Base-by-base conservation (phyloP, 1,140 invertebrate species). In the Zaprionus ornatus region DNA sequence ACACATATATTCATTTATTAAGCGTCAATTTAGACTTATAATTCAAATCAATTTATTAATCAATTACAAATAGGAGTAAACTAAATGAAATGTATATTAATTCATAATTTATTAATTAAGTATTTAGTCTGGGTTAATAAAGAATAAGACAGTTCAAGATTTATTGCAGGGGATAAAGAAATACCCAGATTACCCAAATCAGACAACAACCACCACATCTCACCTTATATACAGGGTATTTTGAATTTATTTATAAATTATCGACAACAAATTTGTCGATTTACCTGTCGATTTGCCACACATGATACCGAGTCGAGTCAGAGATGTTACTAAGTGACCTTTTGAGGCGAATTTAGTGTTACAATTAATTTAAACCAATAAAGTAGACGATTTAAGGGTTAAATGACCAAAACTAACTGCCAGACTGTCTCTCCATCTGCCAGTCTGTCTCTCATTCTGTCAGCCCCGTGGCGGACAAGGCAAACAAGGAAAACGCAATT, bases 281-380 rank as follows among this genome's bases (percentile, higher is more conserved):
- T 42, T 27, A 45, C 48, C 12, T 37, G 35, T 54, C 12, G 55
- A 29, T 32, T 35, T 25, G 55, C 21, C 42, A 37, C 52, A 65
- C 32, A 35, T 56, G n/a, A 40, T 15, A 40, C 1, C 37, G 15
- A 45, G 2, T 29, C 25, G 2, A 3, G 21, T 4, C 25, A 5
- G 32, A 4, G 12, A 37, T 10, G 25, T 21, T 48, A 45, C 13
- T 13, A 50, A 50, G 19, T 50, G 45, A 50, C 62, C 62, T 74
- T 56, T 57, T 23, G 23, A 48, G 37, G 25, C 21, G 27, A 75
- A 52, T 64, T 55, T 57, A 68, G 37, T 55, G 77, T 32, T 61
- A 62, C 67, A 76, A 90, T 88, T 84, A 84, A 88, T 84, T 90
- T 73, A 88, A 84, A 68, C 81, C 64, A 84, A 81, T 88, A 73